Base-by-base conservation (phyloP, 1,140 invertebrate genomes). In the Nymphalis io region DNA sequence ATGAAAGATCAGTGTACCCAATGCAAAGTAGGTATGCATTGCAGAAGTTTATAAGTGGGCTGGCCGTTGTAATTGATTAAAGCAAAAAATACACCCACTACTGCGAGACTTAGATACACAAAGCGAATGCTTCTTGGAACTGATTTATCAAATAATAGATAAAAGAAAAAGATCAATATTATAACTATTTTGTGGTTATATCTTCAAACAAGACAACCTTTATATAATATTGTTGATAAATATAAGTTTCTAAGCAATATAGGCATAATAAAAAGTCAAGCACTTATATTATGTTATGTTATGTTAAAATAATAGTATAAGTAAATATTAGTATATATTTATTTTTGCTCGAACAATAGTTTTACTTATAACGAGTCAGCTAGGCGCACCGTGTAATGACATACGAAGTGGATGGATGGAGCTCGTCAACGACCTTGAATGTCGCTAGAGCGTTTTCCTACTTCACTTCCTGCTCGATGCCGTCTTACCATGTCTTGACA, bases 381-480 rank as follows among this genome's bases (percentile, higher is more conserved):
- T 21, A 58, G 53, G 65, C 72, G 62, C 73, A 71, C 58, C 33
- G 60, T 71, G 65, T 73, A 68, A 59, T 66, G 74, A 81, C 77
- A 81, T 80, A 76, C 60, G 59, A 68, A 78, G 66, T 77, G 73
- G 75, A 78, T 82, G 79, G 80, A 78, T 80, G 75, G 69, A 83
- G 68, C 51, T 80, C 78, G 82, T 75, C 78, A 74, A 72, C 72
- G 83, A 80, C 88, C 88, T 90, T 90, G 87, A 75, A 75, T 82
- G 82, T 84, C 84, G 85, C 74, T 84, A 81, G 78, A 83, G 79
- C 82, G 85, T 90, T 88, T 89, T 90, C 87, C 86, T 90, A 87
- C 84, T 83, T 85, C 73, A 87, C 85, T 89, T 90, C 88, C 88
- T 90, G 81, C 78, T 90, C 70, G 79, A 79, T 84, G 78, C 80